Percentiles rank a stretch among this genome's conserved stretches.
Evolutionary conservation across 2,888 invertebrate species (phyloP).

Genomic region (Dynastes hyllus): DNA sequence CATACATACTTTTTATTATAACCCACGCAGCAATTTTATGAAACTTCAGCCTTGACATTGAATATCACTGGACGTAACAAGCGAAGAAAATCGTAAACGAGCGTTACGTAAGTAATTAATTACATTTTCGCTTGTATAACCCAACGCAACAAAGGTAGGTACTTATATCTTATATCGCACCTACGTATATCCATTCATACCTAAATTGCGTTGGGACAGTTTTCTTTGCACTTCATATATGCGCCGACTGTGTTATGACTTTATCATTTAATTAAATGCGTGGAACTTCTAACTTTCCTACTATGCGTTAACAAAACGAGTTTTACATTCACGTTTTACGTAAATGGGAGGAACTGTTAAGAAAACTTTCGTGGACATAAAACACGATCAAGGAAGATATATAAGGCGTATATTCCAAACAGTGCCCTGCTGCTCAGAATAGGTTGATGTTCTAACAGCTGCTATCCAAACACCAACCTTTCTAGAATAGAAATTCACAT

Average conservation of each 20-base stretch:
- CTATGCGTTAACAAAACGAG: neutral
- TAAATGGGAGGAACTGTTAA: constrained; percentile 1
- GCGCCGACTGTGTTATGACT: constrained; percentile 4
- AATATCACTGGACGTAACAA: constrained; percentile 26
- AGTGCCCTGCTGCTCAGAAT: no score
- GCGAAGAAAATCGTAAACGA: constrained; percentile 34
- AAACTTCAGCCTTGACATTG: constrained; percentile 45
- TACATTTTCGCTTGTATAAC: constrained; percentile 37
- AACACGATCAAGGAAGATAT: neutral
- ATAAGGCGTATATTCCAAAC: neutral
- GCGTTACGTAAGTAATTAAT: constrained; percentile 38
- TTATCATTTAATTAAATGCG: constrained; percentile 15
- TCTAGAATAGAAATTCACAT: no score
- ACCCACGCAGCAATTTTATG: constrained; percentile 30
- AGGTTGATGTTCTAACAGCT: no score
- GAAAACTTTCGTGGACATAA: neutral
- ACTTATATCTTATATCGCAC: constrained; percentile 9
- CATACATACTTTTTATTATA: neutral
- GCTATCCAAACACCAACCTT: no score
- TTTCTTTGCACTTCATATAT: constrained; percentile 18
- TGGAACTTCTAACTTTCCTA: neutral
- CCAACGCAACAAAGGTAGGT: constrained; percentile 31
- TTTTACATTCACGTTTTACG: neutral
- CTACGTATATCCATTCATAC: constrained; percentile 22
- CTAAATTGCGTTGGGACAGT: constrained; percentile 20